These are phyloP conservation scores for Enteromius paludinosus DNA, from an alignment of 2,797 vertebrate species.

Conservation along the genomic window DNA sequence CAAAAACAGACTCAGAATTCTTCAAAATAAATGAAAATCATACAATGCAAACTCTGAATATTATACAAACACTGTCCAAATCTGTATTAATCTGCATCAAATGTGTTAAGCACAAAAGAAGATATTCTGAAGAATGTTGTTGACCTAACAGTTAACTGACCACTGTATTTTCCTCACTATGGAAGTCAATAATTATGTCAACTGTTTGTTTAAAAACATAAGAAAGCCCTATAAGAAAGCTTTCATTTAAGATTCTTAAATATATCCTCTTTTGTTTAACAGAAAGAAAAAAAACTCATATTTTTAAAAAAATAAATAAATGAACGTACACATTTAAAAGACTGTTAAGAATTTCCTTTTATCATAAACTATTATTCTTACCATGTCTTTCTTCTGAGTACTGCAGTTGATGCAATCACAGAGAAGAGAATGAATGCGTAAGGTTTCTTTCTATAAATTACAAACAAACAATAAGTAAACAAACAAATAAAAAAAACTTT, in stretches of 20 bases:
- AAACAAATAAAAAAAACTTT: not conserved
- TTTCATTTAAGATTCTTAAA: no score
- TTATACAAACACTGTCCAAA: no score
- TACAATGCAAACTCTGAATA: not conserved
- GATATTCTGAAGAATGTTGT: no score
- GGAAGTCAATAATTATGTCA: no score
- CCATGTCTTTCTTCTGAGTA: conserved; percentile 32
- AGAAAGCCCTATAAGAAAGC: no score
- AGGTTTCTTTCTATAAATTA: conserved; percentile 57
- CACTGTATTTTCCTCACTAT: no score
- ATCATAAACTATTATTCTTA: conserved; percentile 44
- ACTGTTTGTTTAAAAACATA: no score
- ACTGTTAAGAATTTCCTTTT: not conserved
- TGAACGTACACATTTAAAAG: not conserved
- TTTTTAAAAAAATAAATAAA: no score
- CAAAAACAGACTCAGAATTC: not conserved
- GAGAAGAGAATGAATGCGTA: conserved; percentile 54
- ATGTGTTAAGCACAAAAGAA: no score
- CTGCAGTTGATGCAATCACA: conserved; percentile 63
- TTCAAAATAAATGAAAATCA: not conserved
- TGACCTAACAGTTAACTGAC: no score
- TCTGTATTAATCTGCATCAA: no score
- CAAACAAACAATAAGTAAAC: not conserved
- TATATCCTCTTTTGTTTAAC: not conserved
- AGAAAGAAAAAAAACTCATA: not conserved